Evolutionary conservation across 2,888 invertebrate genomes (phyloP).

Genomic region (Acheta domesticus): DNA sequence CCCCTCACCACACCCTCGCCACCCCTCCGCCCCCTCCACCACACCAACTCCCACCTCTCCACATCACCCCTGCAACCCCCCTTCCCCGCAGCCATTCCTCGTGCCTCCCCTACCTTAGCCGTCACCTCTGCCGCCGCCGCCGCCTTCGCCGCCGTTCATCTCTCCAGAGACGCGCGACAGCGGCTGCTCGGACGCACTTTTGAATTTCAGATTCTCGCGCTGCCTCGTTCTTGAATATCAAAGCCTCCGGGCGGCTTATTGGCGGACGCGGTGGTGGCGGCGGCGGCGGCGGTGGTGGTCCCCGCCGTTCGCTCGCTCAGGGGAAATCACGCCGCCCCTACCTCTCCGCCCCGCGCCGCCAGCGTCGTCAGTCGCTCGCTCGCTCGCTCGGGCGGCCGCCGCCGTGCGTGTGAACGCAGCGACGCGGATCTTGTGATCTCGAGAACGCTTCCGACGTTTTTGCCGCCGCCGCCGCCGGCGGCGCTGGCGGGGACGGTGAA

Average conservation of each 20-base stretch:
- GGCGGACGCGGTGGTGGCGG: background rate
- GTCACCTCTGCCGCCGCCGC: too few relatives aligned
- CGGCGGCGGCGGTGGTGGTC: background rate
- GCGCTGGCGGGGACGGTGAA: too few relatives aligned
- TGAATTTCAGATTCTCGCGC: background rate
- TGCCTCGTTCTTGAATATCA: background rate
- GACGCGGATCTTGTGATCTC: background rate
- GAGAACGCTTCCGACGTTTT: background rate
- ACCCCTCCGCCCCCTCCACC: too few relatives aligned
- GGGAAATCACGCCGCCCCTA: background rate
- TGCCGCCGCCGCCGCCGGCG: too few relatives aligned
- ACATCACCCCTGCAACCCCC: too few relatives aligned
- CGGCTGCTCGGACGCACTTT: background rate
- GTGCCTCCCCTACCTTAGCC: too few relatives aligned
- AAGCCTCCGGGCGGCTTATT: constrained; percentile 5
- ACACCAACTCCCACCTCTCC: too few relatives aligned
- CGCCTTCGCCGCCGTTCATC: too few relatives aligned
- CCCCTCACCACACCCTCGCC: too few relatives aligned
- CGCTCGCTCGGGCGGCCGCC: background rate
- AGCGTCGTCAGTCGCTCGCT: too few relatives aligned
- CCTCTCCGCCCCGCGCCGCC: background rate
- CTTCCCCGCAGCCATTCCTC: too few relatives aligned
- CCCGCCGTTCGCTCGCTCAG: background rate
- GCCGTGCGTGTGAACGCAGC: background rate
- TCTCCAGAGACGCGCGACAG: too few relatives aligned